phyloP scores from a whole-genome alignment of 1,140 invertebrate species.

The Archegozetes longisetosus region DNA sequence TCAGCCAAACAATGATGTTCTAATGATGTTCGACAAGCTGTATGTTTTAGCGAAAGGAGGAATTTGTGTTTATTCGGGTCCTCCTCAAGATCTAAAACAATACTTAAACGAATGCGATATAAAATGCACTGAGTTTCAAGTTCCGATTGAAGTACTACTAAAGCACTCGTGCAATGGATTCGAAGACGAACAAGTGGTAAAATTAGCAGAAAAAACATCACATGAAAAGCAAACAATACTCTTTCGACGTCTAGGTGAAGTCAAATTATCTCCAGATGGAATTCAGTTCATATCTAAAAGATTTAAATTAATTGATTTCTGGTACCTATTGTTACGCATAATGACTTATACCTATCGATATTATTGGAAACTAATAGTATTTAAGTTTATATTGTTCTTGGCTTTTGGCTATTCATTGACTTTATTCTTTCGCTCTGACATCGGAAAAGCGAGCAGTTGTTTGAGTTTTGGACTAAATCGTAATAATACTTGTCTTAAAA shows the following conservation, averaged over 20 bases:
- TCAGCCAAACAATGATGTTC: conserved; percentile 1
- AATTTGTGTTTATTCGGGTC: conserved; percentile 7
- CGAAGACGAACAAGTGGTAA: neutral
- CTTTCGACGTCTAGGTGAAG: neutral
- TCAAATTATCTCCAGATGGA: neutral
- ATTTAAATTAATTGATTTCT: neutral
- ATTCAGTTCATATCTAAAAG: neutral
- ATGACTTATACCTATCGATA: neutral
- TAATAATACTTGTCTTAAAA: neutral
- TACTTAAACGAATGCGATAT: neutral
- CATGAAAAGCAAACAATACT: neutral
- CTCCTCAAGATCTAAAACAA: neutral
- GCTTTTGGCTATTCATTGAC: neutral
- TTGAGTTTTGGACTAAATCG: neutral
- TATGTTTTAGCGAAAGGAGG: conserved; percentile 15
- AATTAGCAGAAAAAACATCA: neutral
- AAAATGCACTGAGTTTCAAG: neutral
- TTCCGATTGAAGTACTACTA: conserved; percentile 3
- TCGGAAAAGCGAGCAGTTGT: neutral
- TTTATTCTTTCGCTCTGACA: neutral
- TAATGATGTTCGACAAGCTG: conserved; percentile 1
- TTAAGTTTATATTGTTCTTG: neutral
- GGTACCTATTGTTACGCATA: neutral
- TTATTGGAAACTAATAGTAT: neutral
- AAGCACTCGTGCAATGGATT: conserved; percentile 1